These are phyloP conservation scores for Pteronura brasiliensis DNA, from an alignment of 2,113 vertebrate species.

Conservation along the genomic window DNA sequence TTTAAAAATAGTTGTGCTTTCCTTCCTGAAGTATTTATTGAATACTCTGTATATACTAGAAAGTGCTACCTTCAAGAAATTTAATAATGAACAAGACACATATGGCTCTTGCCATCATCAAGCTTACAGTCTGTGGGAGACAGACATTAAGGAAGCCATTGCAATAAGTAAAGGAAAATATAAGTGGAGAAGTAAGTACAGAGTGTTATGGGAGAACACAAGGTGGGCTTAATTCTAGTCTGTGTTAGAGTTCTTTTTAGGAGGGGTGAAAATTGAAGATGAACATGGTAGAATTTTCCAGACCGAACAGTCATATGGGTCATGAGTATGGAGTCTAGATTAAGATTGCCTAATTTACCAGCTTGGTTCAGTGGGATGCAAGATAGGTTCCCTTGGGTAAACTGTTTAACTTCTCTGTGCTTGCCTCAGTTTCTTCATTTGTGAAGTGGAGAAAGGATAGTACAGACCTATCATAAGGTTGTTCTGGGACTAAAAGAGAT, in stretches of 20 bases:
- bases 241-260: neutral
- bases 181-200: neutral
- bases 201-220: neutral
- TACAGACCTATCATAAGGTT: neutral
- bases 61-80: neutral
- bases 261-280: neutral
- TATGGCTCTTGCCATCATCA: neutral
- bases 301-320: neutral
- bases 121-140: neutral
- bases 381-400: neutral
- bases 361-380: neutral
- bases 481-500: neutral
- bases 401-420: neutral
- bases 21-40: neutral
- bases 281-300: neutral
- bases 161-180: neutral
- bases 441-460: neutral
- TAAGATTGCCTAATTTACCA: neutral
- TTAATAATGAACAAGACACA: neutral
- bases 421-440: constrained; percentile 13
- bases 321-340: neutral
- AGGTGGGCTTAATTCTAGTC: neutral
- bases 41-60: neutral
- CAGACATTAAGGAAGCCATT: neutral
- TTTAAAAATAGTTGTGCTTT: neutral